Base-by-base conservation (phyloP, 2,888 invertebrate genomes). In the Unio pictorum region DNA sequence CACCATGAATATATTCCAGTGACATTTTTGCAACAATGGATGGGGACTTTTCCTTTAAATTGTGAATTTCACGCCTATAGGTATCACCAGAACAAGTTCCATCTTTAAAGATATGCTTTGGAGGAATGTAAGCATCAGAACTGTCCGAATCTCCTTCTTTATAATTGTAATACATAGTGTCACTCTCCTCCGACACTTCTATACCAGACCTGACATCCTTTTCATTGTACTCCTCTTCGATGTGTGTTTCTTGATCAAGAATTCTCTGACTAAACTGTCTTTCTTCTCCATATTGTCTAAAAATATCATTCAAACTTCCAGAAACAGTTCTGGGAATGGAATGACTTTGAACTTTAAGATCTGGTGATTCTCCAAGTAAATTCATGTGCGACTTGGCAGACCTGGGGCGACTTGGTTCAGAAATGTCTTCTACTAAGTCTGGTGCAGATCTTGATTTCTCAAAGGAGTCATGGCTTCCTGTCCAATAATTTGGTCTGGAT, bases 1-100 rank as follows among this genome's bases (percentile, higher is more conserved):
- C 74, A 62, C 79, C 79, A 61, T 84, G 80, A 18, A 86, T 72
- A 67, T 85, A 86, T 61, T 86, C 78, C 30, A 84, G 67, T 1
- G 85, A 83, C 81, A 84, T 79, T 71, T 79, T 80, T 63, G 78
- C 73, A 28, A 80, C 80, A 26, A 72, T 26, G 6, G 82, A 83
- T 28, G 82, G 80, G 17, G 75, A 74, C 55, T 71, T 71, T 26
- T 69, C 64, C 61, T 76, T 79, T 4, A 73, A 68, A 18, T 66
- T 60, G 15, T 78, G 79, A 0, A 71, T 69, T 18, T 78, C 75
- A 23, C 71, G 61, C 63, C 77, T 79, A 26, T 77, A 75, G 15
- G 79, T 73, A 58, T 81, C 75, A 55, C 64, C 66, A 17, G 78
- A 74, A 55, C 73, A 67, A 17, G 79, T 73, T 34, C 83, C 79